A percentile compares a stretch with the other conserved stretches of the same genome.
Conservation (phyloP, 2,888 invertebrate species). For the Sphaeridia pumilis region DNA sequence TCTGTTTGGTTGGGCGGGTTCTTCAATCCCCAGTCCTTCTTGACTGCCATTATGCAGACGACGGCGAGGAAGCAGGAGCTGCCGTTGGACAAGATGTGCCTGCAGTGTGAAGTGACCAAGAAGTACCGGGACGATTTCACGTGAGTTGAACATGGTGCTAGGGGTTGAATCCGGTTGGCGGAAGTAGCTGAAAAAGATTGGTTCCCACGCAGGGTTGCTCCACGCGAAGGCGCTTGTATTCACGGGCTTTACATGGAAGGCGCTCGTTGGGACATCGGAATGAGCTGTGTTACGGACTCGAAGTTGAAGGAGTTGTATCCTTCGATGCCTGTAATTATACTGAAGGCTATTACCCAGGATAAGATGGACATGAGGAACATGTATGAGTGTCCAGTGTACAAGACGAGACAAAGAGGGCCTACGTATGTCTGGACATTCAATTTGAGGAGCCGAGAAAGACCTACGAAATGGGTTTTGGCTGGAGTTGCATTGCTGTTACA, state of each 20-base stretch:
- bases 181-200: background rate
- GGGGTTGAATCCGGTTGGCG: background rate
- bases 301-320: slow-evolving; percentile 87
- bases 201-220: slow-evolving; percentile 53
- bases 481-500: slow-evolving; percentile 85
- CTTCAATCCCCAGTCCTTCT: slow-evolving; percentile 90
- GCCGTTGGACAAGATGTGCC: slow-evolving; percentile 91
- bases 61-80: slow-evolving; percentile 85
- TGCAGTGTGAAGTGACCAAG: slow-evolving; percentile 94
- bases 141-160: slow-evolving; percentile 44
- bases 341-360: slow-evolving; percentile 80
- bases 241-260: slow-evolving; percentile 93
- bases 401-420: slow-evolving; percentile 82
- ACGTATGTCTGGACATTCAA: slow-evolving; percentile 98
- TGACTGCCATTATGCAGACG: slow-evolving; percentile 97
- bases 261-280: slow-evolving; percentile 83
- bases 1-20: slow-evolving; percentile 90
- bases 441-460: slow-evolving; percentile 86
- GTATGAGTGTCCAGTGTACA: slow-evolving; percentile 94
- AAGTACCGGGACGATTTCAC: slow-evolving; percentile 91
- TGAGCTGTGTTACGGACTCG: slow-evolving; percentile 84
- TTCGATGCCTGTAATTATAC: slow-evolving; percentile 72
- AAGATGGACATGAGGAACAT: slow-evolving; percentile 84
- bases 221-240: slow-evolving; percentile 84
- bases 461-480: slow-evolving; percentile 88